Percentiles rank a stretch among this genome's conserved stretches.
Conservation (phyloP, 2,888 invertebrate genomes). For the Dusona sp. region DNA sequence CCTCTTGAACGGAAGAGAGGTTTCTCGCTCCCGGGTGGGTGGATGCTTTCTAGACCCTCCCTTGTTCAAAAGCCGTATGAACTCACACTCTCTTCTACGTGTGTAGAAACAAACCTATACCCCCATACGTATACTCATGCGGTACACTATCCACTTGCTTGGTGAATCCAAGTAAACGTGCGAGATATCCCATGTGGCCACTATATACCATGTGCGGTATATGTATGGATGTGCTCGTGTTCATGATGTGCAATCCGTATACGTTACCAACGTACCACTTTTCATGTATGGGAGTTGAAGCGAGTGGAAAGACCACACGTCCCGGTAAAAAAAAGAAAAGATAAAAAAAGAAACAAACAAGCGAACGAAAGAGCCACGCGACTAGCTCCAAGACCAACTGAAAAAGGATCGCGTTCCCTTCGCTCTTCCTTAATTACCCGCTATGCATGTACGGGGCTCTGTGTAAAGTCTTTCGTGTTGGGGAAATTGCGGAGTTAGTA, state of each 20-base stretch:
- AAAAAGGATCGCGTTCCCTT: conserved; percentile 55
- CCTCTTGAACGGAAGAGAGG: conserved; percentile 54
- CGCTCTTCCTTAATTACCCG: conserved; percentile 59
- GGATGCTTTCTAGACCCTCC: conserved; percentile 63
- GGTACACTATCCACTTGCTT: conserved; percentile 38
- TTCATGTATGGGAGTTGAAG: conserved; percentile 63
- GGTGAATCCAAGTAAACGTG: conserved; percentile 53
- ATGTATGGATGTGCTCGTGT: conserved; percentile 37
- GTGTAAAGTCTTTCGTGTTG: conserved; percentile 4
- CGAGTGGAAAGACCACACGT: conserved; percentile 69
- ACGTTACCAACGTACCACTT: conserved; percentile 23
- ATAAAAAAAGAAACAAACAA: conserved; percentile 44
- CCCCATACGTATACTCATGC: conserved; percentile 15
- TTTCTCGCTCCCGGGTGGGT: conserved; percentile 46
- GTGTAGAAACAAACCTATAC: conserved; percentile 1
- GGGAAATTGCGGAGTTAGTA: conserved; percentile 12
- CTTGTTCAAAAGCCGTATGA: conserved; percentile 63
- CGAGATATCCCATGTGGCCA: conserved; percentile 32
- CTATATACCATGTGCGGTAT: background rate
- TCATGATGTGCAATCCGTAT: conserved; percentile 16
- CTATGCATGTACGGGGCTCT: conserved; percentile 12
- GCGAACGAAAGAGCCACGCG: conserved; percentile 59
- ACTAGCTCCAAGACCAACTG: conserved; percentile 67
- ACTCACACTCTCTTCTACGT: conserved; percentile 64
- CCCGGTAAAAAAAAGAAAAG: conserved; percentile 19